phyloP scores from a whole-genome alignment of 1,140 invertebrate species.

The Conus betulinus region DNA sequence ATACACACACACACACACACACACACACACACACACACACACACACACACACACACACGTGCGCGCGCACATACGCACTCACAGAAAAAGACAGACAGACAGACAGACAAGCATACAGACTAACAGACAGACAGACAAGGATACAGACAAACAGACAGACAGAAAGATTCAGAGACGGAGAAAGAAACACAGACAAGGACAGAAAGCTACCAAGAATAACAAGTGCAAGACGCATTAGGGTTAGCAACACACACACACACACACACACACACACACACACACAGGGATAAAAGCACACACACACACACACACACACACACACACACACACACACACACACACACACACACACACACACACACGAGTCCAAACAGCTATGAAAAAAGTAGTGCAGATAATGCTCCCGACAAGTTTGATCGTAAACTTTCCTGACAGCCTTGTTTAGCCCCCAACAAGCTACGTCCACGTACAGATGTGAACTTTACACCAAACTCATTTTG shows the following conservation, averaged over 20 bases:
- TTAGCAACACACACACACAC: neutral
- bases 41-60: neutral
- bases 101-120: too few relatives aligned
- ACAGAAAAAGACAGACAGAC: too few relatives aligned
- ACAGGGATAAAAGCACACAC: neutral
- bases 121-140: too few relatives aligned
- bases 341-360: neutral
- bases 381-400: too few relatives aligned
- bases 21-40: constrained; percentile 10
- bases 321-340: neutral
- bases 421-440: too few relatives aligned
- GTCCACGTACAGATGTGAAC: too few relatives aligned
- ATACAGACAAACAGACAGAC: neutral
- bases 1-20: neutral
- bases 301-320: neutral
- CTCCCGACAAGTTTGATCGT: too few relatives aligned
- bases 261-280: neutral
- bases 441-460: too few relatives aligned
- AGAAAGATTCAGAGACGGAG: neutral
- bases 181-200: neutral
- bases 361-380: neutral
- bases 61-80: too few relatives aligned
- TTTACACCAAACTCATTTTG: too few relatives aligned
- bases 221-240: too few relatives aligned
- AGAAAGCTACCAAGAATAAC: too few relatives aligned